Percentiles rank a stretch among this genome's conserved stretches.
phyloP scores from a whole-genome alignment of 2,888 invertebrate species.

The Odontothrips loti region DNA sequence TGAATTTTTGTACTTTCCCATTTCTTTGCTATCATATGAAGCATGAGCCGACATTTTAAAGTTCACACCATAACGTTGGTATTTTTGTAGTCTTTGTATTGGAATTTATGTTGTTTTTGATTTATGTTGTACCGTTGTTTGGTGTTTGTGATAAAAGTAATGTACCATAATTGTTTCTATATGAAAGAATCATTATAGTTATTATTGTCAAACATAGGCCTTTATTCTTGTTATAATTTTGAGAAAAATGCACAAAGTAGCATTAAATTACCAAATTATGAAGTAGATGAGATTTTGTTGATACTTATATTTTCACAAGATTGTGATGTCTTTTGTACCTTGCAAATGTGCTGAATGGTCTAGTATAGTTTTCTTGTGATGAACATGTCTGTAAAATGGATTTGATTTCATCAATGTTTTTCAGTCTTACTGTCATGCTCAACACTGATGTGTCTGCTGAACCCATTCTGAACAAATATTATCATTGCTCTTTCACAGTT shows the following conservation, averaged over 20 bases:
- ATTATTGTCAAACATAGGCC: neutral
- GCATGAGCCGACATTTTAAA: too few relatives aligned
- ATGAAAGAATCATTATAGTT: neutral
- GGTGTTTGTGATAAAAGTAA: slow-evolving; percentile 6
- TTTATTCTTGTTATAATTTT: neutral
- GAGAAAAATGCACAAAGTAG: neutral
- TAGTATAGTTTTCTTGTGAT: neutral
- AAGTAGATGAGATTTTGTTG: neutral
- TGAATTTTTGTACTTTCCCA: neutral
- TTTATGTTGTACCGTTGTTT: neutral
- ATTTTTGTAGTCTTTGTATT: neutral
- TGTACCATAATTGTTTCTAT: neutral
- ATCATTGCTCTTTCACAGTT: too few relatives aligned
- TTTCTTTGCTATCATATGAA: too few relatives aligned
- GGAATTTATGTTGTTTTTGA: neutral
- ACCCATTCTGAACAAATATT: too few relatives aligned
- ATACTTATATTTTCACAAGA: neutral
- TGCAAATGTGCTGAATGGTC: neutral
- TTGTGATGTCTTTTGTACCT: neutral
- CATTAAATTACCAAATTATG: neutral
- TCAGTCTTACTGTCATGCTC: too few relatives aligned
- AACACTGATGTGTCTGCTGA: too few relatives aligned
- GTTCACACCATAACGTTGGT: neutral
- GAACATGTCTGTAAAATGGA: neutral
- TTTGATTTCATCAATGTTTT: neutral